Evolutionary conservation across 2,797 vertebrate species (phyloP), one percentile per base, ranked within the genome.

Genomic region (Dallia pectoralis): DNA sequence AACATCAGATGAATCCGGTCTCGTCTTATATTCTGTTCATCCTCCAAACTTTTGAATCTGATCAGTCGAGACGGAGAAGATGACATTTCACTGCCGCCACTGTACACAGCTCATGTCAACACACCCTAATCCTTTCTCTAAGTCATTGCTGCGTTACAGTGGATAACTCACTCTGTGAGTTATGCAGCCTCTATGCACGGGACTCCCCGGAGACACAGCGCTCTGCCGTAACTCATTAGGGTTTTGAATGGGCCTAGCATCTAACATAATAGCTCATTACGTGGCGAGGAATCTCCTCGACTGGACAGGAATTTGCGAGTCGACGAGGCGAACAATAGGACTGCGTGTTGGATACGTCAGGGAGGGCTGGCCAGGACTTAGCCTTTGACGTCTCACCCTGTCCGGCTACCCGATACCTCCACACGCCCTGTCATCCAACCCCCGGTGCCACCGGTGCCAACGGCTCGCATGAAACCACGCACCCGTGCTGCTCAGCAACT

Each of bases 231-330:
- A 86, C 82, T 91, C 90, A 86, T 89, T 87, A 87, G 82, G 79
- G 80, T 79, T 71, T 86, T 91, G 86, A 92, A 93, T 89, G 83
- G 88, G 81, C 76, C 59, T 49, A 73, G 80, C 74, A 53, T 80
- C 56, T 49, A 87, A 90, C 87, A 93, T 91, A 93, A 92, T 90
- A 77, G 87, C 77, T 77, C 89, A 88, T 91, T 89, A 85, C 86
- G 76, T 65, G 11, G 73, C 68, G 2, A 90, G 90, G 88, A 92
- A 91, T 92, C 91, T 92, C 88, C 83, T 83, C 75, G 15, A 81
- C 89, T 82, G 77, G 0, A 81, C 84, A 89, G 88, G 90, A 91
- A 92, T 92, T 88, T 85, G 84, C 8, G 51, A 76, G 81, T 70
- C 49, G 77, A 27, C 72, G 61, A 75, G 79, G 61, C 32, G 3